These are phyloP conservation scores for Thalassoma bifasciatum DNA, from an alignment of 2,113 vertebrate genomes.

Conservation along the genomic window DNA sequence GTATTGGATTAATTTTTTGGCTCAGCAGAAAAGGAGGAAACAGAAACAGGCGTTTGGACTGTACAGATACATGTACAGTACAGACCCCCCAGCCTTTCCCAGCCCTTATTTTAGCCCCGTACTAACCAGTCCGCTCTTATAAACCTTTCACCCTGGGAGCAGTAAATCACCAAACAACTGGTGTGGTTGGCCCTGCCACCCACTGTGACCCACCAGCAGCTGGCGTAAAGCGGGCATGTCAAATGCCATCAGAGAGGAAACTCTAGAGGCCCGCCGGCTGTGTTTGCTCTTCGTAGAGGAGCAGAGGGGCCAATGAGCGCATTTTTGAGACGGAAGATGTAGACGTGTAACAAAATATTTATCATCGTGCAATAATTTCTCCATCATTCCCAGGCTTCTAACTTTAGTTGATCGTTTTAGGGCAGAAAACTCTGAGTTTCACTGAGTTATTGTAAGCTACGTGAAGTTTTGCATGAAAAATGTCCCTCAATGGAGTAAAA, in stretches of 20 bases:
- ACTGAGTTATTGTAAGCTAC: too few species aligned
- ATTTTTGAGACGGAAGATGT: slow-evolving; percentile 5
- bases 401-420: too few species aligned
- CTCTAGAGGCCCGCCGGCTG: slow-evolving; percentile 69
- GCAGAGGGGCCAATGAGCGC: slow-evolving; percentile 14
- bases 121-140: slow-evolving; percentile 81
- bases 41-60: too few species aligned
- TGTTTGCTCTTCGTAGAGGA: slow-evolving; percentile 14
- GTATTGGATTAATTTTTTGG: too few species aligned
- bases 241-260: slow-evolving; percentile 81
- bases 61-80: too few species aligned
- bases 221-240: slow-evolving; percentile 73
- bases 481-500: too few species aligned
- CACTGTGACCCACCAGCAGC: slow-evolving; percentile 74
- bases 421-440: too few species aligned
- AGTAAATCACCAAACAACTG: slow-evolving; percentile 84
- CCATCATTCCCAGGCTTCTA: too few species aligned
- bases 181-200: slow-evolving; percentile 78
- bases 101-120: slow-evolving; percentile 78
- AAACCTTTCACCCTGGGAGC: slow-evolving; percentile 80
- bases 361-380: too few species aligned
- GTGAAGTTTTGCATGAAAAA: too few species aligned
- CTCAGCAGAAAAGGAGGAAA: too few species aligned
- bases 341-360: neutral
- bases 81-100: slow-evolving; percentile 62